These are phyloP conservation scores for Anaspis maculata DNA, from an alignment of 2,888 invertebrate genomes.

Conservation along the genomic window DNA sequence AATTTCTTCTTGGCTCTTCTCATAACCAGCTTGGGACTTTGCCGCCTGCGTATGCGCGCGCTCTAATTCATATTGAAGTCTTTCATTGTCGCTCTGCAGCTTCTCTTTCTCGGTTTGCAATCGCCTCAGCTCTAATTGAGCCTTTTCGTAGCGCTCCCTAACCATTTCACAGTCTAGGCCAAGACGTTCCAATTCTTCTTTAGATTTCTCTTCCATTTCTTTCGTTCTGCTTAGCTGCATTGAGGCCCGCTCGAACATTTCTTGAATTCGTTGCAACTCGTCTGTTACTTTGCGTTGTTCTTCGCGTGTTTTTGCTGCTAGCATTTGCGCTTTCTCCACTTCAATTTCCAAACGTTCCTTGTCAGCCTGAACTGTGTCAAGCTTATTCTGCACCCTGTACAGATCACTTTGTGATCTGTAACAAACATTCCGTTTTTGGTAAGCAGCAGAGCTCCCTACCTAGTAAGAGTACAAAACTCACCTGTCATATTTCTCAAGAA, in stretches of 20 bases:
- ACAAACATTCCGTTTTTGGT: too few relatives aligned
- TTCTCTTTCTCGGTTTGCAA: constrained; percentile 82
- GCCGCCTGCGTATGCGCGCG: constrained; percentile 77
- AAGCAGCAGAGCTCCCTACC: neutral
- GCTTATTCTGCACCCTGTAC: constrained; percentile 78
- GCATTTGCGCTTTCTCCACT: constrained; percentile 73
- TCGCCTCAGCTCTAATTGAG: constrained; percentile 74
- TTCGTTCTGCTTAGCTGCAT: constrained; percentile 78
- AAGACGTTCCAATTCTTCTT: constrained; percentile 71
- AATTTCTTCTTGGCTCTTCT: constrained; percentile 85
- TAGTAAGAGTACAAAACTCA: constrained; percentile 35
- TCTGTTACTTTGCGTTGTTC: constrained; percentile 82
- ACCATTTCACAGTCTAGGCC: constrained; percentile 79
- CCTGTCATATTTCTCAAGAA: constrained; percentile 88
- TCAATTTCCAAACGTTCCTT: constrained; percentile 79
- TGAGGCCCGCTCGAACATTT: constrained; percentile 81
- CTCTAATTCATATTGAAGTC: constrained; percentile 79
- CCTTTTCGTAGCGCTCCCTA: constrained; percentile 80
- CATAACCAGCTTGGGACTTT: constrained; percentile 77
- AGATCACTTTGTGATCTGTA: constrained; percentile 80
- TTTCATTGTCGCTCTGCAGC: constrained; percentile 72
- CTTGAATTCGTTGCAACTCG: constrained; percentile 75
- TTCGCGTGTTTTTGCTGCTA: constrained; percentile 73
- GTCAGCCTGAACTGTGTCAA: constrained; percentile 81
- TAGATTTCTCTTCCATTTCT: constrained; percentile 85